phyloP scores from a whole-genome alignment of 2,113 vertebrate species.

The Grammomys dolichurus region DNA sequence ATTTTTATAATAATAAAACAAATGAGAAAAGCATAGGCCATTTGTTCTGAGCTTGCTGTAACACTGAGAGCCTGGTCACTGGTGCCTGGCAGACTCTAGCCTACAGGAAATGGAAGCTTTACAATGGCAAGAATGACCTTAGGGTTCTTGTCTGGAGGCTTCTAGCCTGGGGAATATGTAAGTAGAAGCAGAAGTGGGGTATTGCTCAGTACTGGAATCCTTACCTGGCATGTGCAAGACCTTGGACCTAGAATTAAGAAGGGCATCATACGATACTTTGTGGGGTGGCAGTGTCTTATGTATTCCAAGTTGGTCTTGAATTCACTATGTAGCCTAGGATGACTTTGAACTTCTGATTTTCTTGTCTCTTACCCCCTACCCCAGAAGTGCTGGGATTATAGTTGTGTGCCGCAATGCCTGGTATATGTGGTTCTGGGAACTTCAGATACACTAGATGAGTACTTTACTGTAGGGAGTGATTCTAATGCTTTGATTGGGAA shows the following conservation, averaged over 20 bases:
- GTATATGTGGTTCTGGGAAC: background rate
- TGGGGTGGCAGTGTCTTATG: background rate
- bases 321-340: background rate
- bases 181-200: background rate
- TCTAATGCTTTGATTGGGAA: too few relatives aligned
- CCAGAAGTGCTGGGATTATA: background rate
- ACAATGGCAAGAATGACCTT: background rate
- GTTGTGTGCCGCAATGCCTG: background rate
- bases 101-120: background rate
- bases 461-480: background rate
- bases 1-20: conserved; percentile 25
- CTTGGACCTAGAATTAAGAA: background rate
- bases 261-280: too few relatives aligned
- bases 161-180: background rate
- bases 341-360: background rate
- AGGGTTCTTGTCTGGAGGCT: background rate
- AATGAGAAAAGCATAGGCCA: conserved; percentile 2
- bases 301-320: background rate
- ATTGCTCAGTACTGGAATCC: background rate
- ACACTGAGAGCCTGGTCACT: background rate
- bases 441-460: background rate
- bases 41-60: background rate
- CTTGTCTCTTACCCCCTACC: background rate
- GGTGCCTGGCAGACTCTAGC: background rate
- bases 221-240: too few relatives aligned